Base-by-base conservation (phyloP, 53 echinoderm and acorn worm genomes). In the Actinopyga echinites region DNA sequence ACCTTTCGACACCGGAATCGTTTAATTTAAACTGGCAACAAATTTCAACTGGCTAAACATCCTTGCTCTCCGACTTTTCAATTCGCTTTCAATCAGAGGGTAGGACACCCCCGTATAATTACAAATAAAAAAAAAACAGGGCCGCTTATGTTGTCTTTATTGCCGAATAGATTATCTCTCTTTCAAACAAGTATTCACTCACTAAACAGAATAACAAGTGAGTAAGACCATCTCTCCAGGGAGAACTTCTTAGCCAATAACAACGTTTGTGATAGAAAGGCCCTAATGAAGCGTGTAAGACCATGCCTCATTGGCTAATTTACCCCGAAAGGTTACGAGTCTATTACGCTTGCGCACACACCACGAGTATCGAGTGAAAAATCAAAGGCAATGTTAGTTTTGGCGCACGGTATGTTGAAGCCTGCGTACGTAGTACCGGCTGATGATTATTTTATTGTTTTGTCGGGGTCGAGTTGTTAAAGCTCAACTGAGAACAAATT, bases 181-280 rank as follows among this genome's bases (percentile, higher is more conserved):
- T 30, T 29, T 78, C 78, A 54, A 56, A 78, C 30, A 28, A 54
- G 33, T 56, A 33, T 56, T 56, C 78, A 78, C 26, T 78, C 45
- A 78, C 49, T 49, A 49, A 49, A 49, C 71, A 20, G 71, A 71
- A 53, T 77, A 53, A 77, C 77, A 77, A 77, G 55, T 77, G 31
- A 77, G 77, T 32, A 32, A 62, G 61, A 28, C 36, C 81, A 80
- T 61, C 60, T 80, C 81, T 62, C 81, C 21, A 36, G 81, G 81
- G 81, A 80, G 60, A 80, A 80, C 81, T 80, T 80, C 81, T 80
- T 36, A 80, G 62, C 81, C 81, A 80, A 80, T 80, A 57, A 59
- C 81, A 62, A 42, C 38, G 60, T 62, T 62, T 80, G 63, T 80
- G 81, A 80, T 62, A 60, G 63, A 80, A 80, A 61, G 81, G 42